Conservation (phyloP, 2,113 vertebrate species). For the Sorex fumeus region DNA sequence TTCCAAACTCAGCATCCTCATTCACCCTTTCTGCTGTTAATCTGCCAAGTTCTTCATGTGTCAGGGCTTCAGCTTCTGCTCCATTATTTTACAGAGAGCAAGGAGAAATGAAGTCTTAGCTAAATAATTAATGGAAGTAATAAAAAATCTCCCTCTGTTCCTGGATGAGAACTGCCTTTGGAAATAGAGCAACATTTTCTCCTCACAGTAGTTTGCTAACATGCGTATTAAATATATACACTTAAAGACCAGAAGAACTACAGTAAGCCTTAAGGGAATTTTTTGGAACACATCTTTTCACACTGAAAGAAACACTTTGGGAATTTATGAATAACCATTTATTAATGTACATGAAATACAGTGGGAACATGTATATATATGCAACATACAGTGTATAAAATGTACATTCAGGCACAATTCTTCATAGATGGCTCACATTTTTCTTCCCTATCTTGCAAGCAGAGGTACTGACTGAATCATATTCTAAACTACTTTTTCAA, state of each 20-base stretch:
- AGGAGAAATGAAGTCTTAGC: not conserved
- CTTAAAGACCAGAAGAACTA: not conserved
- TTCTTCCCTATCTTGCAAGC: not conserved
- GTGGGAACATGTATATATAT: too few species aligned
- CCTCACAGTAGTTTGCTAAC: not conserved
- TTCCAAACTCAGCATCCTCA: not conserved
- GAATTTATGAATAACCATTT: not conserved
- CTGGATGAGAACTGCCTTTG: not conserved
- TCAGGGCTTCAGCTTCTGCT: not conserved
- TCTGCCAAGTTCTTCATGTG: not conserved
- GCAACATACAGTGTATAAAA: not conserved
- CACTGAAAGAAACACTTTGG: not conserved
- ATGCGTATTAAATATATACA: not conserved
- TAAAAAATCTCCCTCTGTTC: not conserved
- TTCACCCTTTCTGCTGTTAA: not conserved
- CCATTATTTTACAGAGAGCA: not conserved
- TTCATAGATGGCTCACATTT: not conserved
- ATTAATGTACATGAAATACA: not conserved
- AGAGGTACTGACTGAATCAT: not conserved
- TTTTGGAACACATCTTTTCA: not conserved
- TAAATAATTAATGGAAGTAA: slow-evolving; percentile 31
- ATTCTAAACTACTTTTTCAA: not conserved
- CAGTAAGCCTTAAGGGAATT: not conserved
- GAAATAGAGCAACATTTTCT: not conserved
- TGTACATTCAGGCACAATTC: not conserved